Base-by-base conservation (phyloP, 92 coral and sea anemone genomes). In the Siderastrea siderea region DNA sequence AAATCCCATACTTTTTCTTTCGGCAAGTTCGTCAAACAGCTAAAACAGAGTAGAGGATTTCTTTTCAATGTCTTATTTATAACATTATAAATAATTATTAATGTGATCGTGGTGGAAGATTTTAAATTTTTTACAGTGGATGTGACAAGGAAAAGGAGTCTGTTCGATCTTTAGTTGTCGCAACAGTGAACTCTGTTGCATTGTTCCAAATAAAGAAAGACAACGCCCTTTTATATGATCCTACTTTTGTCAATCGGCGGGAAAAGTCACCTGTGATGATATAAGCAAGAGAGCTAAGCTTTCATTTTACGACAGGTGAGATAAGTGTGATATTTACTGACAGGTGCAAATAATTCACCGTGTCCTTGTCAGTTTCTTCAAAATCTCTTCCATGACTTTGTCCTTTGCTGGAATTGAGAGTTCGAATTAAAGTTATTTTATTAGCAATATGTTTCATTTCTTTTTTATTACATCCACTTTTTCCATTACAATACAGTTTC, bases 341-440 rank as follows among this genome's bases (percentile, higher is more conserved):
- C 86, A 82, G 86, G 86, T 82, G 86, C n/a, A 46, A 1, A 46
- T 69, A 67, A 82, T 69, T 71, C 45, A 17, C 47, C 7, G 74
- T 67, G 64, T 52, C 66, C 67, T 76, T 55, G 17, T 55, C 51
- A 55, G 16, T 44, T 59, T 63, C 17, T 79, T 65, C 26, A 50
- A 44, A 19, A 65, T 51, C 2, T 38, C 6, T 14, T 15, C 1
- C 53, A 26, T 26, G 0, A 26, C 38, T 26, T 26, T 26, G 38
- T 26, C 38, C 38, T 26, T 26, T 26, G 0, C 38, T 26, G 38
- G 38, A 26, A 26, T 26, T 26, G 52, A 76, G 47, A 58, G 43
- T 19, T 16, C 0, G 15, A 1, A 16, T 58, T 14, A 60, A 68
- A 46, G 4, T 76, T 38, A 7, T 15, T 64, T 2, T 38, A 3